Conservation (phyloP, 2,888 invertebrate species). For the Exocentrus adspersus region DNA sequence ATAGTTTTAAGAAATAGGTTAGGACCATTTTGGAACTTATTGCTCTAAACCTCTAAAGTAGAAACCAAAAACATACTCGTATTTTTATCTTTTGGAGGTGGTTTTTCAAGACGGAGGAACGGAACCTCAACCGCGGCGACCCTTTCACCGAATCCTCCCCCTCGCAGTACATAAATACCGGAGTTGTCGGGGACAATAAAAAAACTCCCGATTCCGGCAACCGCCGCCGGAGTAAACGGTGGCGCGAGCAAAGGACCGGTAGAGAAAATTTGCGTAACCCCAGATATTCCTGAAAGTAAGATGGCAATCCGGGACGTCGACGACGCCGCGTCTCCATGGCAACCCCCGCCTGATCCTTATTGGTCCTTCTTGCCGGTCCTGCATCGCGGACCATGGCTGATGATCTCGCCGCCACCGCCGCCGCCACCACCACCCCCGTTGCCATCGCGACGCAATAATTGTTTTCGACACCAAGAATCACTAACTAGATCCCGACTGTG, state of each 20-base stretch:
- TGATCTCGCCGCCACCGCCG: constrained; percentile 24
- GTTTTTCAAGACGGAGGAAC: no score
- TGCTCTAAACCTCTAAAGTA: no score
- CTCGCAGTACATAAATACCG: constrained; percentile 12
- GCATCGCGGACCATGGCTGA: constrained; percentile 21
- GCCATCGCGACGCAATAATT: constrained; percentile 35
- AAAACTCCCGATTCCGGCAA: no score
- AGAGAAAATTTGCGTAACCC: constrained; percentile 26
- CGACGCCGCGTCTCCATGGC: constrained; percentile 57
- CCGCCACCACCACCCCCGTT: constrained; percentile 30
- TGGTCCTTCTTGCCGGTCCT: constrained; percentile 49
- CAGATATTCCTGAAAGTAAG: constrained; percentile 50
- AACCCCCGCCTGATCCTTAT: constrained; percentile 57
- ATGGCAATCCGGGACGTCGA: constrained; percentile 53
- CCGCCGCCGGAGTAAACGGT: constrained; percentile 1
- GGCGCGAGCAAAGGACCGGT: constrained; percentile 13
- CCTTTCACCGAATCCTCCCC: background rate
- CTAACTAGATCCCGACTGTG: no score
- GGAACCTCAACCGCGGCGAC: no score
- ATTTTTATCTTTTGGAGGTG: no score
- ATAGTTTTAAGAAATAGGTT: no score
- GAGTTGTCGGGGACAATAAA: background rate
- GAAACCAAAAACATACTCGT: no score
- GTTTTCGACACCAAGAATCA: constrained; percentile 21
- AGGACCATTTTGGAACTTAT: no score